These are phyloP conservation scores for Leptura quadrifasciata DNA, from an alignment of 2,888 invertebrate species.

Conservation along the genomic window DNA sequence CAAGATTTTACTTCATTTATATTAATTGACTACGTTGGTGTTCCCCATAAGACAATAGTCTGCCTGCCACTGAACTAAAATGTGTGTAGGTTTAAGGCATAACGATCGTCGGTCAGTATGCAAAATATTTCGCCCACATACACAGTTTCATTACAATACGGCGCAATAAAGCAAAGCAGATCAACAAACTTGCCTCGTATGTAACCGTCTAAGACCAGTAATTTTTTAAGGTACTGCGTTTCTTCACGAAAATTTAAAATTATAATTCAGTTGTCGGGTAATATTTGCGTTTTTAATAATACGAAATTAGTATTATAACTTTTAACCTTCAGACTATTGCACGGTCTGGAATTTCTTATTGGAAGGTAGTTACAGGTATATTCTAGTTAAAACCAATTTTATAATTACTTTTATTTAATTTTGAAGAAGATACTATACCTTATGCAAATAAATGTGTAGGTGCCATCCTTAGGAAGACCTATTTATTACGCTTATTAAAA, in stretches of 20 bases:
- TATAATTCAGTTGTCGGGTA: not conserved
- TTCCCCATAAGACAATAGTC: not conserved
- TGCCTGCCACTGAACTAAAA: not conserved
- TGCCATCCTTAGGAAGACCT: too few species aligned
- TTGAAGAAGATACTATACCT: too few species aligned
- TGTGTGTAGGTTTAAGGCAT: slow-evolving; percentile 16
- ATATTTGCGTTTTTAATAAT: not conserved
- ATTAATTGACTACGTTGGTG: not conserved
- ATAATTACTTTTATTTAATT: not conserved
- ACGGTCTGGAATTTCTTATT: not conserved
- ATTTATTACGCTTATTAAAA: too few species aligned
- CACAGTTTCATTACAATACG: slow-evolving; percentile 6
- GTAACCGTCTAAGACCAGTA: not conserved
- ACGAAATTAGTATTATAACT: not conserved
- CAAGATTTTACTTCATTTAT: not conserved
- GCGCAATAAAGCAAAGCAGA: not conserved
- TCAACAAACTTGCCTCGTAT: not conserved
- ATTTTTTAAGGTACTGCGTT: not conserved
- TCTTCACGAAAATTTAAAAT: not conserved
- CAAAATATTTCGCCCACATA: slow-evolving; percentile 12
- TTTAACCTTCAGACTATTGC: not conserved
- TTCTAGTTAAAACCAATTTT: not conserved
- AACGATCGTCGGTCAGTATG: slow-evolving; percentile 12
- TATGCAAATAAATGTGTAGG: too few species aligned
- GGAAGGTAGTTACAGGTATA: not conserved